Evolutionary conservation across 2,888 invertebrate species (phyloP).

Genomic region (Eurytoma adleriae): DNA sequence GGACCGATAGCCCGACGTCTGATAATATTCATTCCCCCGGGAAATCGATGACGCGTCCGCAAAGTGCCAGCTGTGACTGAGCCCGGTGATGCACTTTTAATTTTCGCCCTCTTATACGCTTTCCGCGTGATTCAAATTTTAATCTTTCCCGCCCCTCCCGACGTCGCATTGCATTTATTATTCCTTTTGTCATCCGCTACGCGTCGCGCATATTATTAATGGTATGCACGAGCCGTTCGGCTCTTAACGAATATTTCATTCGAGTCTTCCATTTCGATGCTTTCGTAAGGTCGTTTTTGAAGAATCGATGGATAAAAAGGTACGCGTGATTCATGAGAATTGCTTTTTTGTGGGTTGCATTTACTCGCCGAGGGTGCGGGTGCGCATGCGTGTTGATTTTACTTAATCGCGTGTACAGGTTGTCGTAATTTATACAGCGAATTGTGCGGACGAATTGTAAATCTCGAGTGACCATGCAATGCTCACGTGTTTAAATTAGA

Average conservation of each 20-base stretch:
- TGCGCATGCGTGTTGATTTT: neutral
- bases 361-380: neutral
- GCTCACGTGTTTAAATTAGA: neutral
- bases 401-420: neutral
- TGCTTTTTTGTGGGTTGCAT: too few species aligned
- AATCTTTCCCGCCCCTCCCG: too few species aligned
- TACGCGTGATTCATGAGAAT: too few species aligned
- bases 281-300: too few species aligned
- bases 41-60: conserved; percentile 27
- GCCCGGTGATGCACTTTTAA: too few species aligned
- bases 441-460: neutral
- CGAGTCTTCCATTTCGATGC: neutral
- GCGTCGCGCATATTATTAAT: neutral
- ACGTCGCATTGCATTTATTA: too few species aligned
- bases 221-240: neutral
- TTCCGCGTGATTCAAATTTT: too few species aligned
- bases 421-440: neutral
- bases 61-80: neutral
- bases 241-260: neutral
- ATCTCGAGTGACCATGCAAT: neutral
- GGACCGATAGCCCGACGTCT: neutral
- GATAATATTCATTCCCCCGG: conserved; percentile 23
- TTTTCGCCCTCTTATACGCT: too few species aligned
- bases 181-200: too few species aligned
- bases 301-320: neutral